Conservation (phyloP, 2,113 vertebrate species). For the Cinclus cinclus region DNA sequence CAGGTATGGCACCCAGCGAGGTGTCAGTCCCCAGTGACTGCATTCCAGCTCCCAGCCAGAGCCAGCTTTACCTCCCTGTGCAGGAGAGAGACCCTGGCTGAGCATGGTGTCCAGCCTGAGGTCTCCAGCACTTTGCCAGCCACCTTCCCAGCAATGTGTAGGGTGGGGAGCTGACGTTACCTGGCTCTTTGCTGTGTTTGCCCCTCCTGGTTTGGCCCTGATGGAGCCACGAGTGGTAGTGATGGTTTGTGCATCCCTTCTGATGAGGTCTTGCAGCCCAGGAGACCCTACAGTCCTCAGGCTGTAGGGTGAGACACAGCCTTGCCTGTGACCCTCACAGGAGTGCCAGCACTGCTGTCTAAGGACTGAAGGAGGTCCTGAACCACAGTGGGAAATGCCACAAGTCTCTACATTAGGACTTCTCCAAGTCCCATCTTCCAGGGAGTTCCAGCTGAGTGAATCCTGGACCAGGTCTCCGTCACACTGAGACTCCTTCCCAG, state of each 20-base stretch:
- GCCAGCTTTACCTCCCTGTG: background rate
- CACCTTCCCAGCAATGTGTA: background rate
- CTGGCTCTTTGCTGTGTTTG: background rate
- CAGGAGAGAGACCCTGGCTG: background rate
- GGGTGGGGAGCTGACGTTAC: background rate
- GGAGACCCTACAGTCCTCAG: background rate
- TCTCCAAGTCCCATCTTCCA: background rate
- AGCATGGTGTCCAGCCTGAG: background rate
- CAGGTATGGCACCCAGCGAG: accelerated
- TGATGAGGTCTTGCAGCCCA: background rate
- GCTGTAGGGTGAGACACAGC: background rate
- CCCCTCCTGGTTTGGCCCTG: background rate
- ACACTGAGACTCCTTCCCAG: background rate
- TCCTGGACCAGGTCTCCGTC: background rate
- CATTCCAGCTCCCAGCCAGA: background rate
- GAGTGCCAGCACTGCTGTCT: background rate
- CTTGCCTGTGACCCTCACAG: background rate
- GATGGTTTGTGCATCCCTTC: background rate
- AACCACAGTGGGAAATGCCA: background rate
- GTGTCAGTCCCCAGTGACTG: background rate
- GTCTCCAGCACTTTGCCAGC: background rate
- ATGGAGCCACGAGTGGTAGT: background rate
- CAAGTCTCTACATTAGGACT: background rate
- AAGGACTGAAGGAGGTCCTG: background rate
- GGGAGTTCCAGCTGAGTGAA: background rate